Conservation (phyloP, 2,113 vertebrate genomes). For the Caranx ignobilis region DNA sequence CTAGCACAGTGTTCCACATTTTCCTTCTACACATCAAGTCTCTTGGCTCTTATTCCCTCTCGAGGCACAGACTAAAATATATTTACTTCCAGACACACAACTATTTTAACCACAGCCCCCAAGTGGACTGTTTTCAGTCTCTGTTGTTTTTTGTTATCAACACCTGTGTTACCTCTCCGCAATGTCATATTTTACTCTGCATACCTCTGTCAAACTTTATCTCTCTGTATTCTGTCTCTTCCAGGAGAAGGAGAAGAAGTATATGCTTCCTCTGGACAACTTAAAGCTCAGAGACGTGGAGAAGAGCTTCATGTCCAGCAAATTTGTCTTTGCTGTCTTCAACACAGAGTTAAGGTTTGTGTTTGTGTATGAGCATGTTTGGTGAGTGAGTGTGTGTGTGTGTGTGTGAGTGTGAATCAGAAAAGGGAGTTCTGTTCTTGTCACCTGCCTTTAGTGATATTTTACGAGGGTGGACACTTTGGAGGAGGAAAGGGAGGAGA, state of each 20-base stretch:
- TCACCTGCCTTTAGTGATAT: conserved; percentile 54
- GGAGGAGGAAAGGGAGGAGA: conserved; percentile 47
- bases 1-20: conserved; percentile 33
- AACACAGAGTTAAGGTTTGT: conserved; percentile 89
- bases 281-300: conserved; percentile 89
- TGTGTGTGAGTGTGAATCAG: conserved; percentile 35
- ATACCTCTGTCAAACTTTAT: conserved; percentile 67
- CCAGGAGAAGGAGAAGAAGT: conserved; percentile 96
- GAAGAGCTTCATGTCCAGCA: conserved; percentile 91
- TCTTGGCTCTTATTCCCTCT: conserved; percentile 22
- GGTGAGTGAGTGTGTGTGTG: conserved; percentile 15
- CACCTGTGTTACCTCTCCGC: conserved; percentile 69
- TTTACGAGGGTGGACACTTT: conserved; percentile 48
- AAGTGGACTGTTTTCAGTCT: conserved; percentile 26
- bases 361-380: conserved; percentile 11
- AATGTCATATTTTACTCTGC: conserved; percentile 65
- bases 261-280: conserved; percentile 93
- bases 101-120: conserved; percentile 30
- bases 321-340: conserved; percentile 88
- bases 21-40: conserved; percentile 20
- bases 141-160: conserved; percentile 44
- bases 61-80: conserved; percentile 19
- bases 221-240: conserved; percentile 52
- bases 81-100: conserved; percentile 61
- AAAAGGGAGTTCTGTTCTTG: conserved; percentile 59